Percentiles rank a stretch among this genome's conserved stretches.
These are phyloP conservation scores for Heliconius ismenius DNA, from an alignment of 2,888 invertebrate species.

Conservation along the genomic window DNA sequence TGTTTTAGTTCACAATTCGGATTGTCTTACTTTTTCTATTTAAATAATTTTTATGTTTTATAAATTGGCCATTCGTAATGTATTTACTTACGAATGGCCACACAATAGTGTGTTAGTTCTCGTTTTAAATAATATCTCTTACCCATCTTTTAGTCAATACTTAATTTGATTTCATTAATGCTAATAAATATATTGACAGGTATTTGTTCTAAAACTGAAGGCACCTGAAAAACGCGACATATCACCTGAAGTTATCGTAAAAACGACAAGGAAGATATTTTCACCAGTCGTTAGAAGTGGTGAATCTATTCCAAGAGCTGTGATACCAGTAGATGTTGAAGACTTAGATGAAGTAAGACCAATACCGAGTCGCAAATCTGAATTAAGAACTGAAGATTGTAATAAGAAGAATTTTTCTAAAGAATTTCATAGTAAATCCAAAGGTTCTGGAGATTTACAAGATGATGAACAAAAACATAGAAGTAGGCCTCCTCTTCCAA, in stretches of 20 bases:
- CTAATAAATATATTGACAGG: conserved; percentile 49
- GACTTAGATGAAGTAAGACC: conserved; percentile 70
- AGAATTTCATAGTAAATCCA: conserved; percentile 52
- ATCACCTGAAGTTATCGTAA: conserved; percentile 87
- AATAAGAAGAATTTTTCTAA: conserved; percentile 47
- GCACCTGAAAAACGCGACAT: conserved; percentile 67
- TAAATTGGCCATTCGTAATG: no score
- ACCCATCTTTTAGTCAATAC: no score
- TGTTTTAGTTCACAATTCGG: no score
- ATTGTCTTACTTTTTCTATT: no score
- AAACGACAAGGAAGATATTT: conserved; percentile 90
- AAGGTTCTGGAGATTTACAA: conserved; percentile 67
- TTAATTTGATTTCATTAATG: no score
- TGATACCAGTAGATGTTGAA: conserved; percentile 72
- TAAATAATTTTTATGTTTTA: no score
- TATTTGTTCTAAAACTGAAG: conserved; percentile 72
- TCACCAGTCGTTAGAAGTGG: conserved; percentile 85
- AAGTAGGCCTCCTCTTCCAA: conserved; percentile 81
- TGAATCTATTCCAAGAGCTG: conserved; percentile 78
- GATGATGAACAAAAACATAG: conserved; percentile 68
- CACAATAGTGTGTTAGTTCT: no score
- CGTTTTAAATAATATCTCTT: no score
- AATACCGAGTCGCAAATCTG: conserved; percentile 45
- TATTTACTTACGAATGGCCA: no score
- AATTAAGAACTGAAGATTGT: conserved; percentile 45